phyloP scores from a whole-genome alignment of 2,888 invertebrate genomes.

The Nomada hirtipes region DNA sequence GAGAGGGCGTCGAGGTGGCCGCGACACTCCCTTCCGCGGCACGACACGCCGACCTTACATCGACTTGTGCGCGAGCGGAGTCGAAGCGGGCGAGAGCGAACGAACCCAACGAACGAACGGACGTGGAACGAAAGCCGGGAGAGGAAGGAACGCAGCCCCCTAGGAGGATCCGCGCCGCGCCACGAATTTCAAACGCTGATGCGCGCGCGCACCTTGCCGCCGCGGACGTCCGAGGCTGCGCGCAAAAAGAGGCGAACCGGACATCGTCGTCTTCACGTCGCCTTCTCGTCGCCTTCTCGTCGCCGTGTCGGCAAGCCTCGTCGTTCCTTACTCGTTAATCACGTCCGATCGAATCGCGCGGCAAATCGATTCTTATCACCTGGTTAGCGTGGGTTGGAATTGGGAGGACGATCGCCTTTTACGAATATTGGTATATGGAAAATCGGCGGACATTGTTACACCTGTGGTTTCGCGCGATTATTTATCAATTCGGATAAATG shows the following conservation, averaged over 20 bases:
- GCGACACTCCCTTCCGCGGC: constrained; percentile 68
- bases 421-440: no score
- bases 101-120: constrained; percentile 71
- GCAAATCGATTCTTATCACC: no score
- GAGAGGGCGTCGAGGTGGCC: constrained; percentile 66
- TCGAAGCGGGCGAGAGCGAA: constrained; percentile 73
- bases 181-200: constrained; percentile 80
- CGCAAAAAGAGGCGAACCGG: constrained; percentile 30
- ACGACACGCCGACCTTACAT: constrained; percentile 68
- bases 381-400: no score
- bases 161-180: constrained; percentile 72
- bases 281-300: no score
- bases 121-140: constrained; percentile 73
- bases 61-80: constrained; percentile 80
- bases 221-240: constrained; percentile 59
- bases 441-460: no score
- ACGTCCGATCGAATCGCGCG: no score
- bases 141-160: constrained; percentile 68
- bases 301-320: no score
- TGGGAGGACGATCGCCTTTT: no score
- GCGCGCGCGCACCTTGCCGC: constrained; percentile 68
- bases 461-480: no score
- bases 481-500: no score
- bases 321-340: no score
- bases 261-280: constrained; percentile 3